A percentile compares a stretch with the other conserved stretches of the same genome.
These are phyloP conservation scores for Saturnia japonica DNA, from an alignment of 2,888 invertebrate species.

Conservation along the genomic window DNA sequence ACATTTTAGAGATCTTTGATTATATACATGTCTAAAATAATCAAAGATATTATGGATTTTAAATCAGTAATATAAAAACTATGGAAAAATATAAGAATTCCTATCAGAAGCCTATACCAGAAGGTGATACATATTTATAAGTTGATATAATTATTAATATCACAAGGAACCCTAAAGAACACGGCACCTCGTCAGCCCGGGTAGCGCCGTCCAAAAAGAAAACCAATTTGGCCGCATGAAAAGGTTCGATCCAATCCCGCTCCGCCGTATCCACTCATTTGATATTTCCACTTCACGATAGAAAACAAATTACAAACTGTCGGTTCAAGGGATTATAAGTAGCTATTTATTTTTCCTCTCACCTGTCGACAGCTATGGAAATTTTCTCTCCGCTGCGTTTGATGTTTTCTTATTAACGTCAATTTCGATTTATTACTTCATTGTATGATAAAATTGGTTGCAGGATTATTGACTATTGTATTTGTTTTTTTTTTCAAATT, in stretches of 20 bases:
- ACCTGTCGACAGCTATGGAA: conserved; percentile 70
- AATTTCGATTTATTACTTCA: conserved; percentile 7
- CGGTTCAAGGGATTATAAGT: conserved; percentile 60
- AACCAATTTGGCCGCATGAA: conserved; percentile 81
- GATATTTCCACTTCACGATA: conserved; percentile 75
- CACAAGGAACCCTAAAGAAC: conserved; percentile 49
- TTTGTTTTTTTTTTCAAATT: background rate
- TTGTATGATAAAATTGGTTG: conserved; percentile 7
- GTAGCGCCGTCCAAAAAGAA: conserved; percentile 74
- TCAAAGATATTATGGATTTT: too few species aligned
- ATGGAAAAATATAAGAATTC: too few species aligned
- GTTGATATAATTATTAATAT: background rate
- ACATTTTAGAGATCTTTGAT: too few species aligned
- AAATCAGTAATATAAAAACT: too few species aligned
- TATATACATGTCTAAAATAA: too few species aligned
- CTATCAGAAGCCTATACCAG: too few species aligned
- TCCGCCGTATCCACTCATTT: conserved; percentile 77
- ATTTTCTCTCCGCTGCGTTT: conserved; percentile 58
- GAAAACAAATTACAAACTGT: conserved; percentile 80
- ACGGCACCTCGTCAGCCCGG: conserved; percentile 69
- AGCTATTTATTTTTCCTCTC: conserved; percentile 74
- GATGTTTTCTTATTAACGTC: conserved; percentile 72
- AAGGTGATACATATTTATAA: background rate
- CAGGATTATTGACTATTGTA: background rate
- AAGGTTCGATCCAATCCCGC: conserved; percentile 76